Evolutionary conservation across 1,140 invertebrate species (phyloP).

Genomic region (Drosophila sp.): DNA sequence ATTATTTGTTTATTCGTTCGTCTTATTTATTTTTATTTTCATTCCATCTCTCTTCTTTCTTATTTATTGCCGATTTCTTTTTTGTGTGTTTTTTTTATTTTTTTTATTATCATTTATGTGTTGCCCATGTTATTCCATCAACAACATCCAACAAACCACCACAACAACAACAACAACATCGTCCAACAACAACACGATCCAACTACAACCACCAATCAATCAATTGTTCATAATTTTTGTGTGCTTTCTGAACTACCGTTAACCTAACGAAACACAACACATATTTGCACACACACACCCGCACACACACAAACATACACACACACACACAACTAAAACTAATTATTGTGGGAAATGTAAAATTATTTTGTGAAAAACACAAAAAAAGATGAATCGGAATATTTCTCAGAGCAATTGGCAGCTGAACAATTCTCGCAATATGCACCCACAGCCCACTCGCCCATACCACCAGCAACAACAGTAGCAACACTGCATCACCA

Average conservation of each 20-base stretch:
- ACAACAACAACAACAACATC: neutral
- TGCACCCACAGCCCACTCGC: slow-evolving; percentile 75
- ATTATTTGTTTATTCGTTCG: slow-evolving; percentile 48
- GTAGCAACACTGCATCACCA: slow-evolving; percentile 44
- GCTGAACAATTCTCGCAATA: slow-evolving; percentile 83
- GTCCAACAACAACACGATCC: neutral
- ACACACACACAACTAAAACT: slow-evolving; percentile 45
- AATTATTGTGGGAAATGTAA: slow-evolving; percentile 51
- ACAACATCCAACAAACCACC: slow-evolving; percentile 15
- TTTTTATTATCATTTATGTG: slow-evolving; percentile 42
- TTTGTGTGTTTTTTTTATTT: slow-evolving; percentile 39
- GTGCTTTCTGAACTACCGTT: slow-evolving; percentile 76
- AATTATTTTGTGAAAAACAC: slow-evolving; percentile 13
- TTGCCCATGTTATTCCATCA: slow-evolving; percentile 50
- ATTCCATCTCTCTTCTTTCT: slow-evolving; percentile 51
- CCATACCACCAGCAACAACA: slow-evolving; percentile 61
- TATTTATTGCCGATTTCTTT: slow-evolving; percentile 48
- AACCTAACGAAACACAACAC: slow-evolving; percentile 54
- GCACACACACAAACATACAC: slow-evolving; percentile 25
- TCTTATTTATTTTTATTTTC: slow-evolving; percentile 44
- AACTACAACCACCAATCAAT: slow-evolving; percentile 40
- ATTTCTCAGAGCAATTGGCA: slow-evolving; percentile 83
- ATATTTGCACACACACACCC: neutral
- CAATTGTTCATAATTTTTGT: slow-evolving; percentile 53
- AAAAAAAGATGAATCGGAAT: slow-evolving; percentile 81